Evolutionary conservation across 1,140 invertebrate species (phyloP).

Genomic region (Gonioctena quinquepunctata): DNA sequence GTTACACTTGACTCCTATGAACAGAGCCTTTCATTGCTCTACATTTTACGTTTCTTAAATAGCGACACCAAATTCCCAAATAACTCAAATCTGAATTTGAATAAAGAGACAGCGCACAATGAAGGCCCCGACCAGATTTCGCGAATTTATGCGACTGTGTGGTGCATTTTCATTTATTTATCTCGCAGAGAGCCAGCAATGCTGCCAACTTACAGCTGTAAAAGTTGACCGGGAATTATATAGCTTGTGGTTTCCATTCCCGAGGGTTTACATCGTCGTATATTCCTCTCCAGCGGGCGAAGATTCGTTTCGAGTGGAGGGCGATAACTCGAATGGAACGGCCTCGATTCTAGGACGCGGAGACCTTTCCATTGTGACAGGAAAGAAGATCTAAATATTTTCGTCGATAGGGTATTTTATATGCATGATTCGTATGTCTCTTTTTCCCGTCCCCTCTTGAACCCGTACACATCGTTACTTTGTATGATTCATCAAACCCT

Average conservation of each 20-base stretch:
- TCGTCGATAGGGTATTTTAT: too few relatives aligned
- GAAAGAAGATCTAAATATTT: too few relatives aligned
- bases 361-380: not conserved
- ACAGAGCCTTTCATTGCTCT: too few relatives aligned
- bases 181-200: not conserved
- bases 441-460: too few relatives aligned
- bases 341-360: not conserved
- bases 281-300: not conserved
- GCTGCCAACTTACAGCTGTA: not conserved
- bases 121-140: not conserved
- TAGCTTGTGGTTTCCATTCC: not conserved
- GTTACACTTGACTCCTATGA: too few relatives aligned
- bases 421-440: too few relatives aligned
- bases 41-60: too few relatives aligned
- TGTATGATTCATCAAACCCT: too few relatives aligned
- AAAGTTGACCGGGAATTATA: not conserved
- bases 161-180: not conserved
- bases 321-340: not conserved
- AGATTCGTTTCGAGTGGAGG: not conserved
- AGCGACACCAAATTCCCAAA: too few relatives aligned
- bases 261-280: not conserved
- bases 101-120: not conserved
- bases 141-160: not conserved
- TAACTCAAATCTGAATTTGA: not conserved
- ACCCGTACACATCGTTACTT: too few relatives aligned